Evolutionary conservation across 2,888 invertebrate species (phyloP).

Genomic region (Tubiluchus corallicola): DNA sequence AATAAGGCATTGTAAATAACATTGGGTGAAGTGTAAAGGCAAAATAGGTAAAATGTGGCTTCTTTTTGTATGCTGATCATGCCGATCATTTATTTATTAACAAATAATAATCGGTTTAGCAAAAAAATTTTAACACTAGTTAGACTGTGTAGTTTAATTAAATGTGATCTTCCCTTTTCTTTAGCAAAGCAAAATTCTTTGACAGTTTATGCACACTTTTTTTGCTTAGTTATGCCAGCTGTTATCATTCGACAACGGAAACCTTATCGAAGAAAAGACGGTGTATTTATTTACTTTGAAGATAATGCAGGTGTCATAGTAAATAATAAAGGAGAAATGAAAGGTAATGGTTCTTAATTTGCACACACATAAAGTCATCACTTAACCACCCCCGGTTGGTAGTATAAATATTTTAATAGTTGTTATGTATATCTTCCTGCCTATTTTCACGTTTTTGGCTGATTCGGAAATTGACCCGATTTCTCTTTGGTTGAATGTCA

Average conservation of each 20-base stretch:
- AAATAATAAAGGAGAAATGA: slow-evolving; percentile 99
- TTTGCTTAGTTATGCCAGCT: slow-evolving; percentile 80
- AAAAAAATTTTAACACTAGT: too few relatives aligned
- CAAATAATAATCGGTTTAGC: too few relatives aligned
- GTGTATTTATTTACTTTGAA: slow-evolving; percentile 96
- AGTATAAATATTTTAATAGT: neutral
- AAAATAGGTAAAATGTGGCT: too few relatives aligned
- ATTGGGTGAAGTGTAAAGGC: too few relatives aligned
- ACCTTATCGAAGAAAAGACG: slow-evolving; percentile 96
- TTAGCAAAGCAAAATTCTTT: too few relatives aligned
- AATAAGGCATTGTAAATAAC: too few relatives aligned
- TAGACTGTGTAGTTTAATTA: too few relatives aligned
- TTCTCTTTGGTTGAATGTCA: slow-evolving; percentile 5
- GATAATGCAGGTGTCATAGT: slow-evolving; percentile 99
- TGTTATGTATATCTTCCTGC: neutral
- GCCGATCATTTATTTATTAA: too few relatives aligned
- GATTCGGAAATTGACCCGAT: slow-evolving; percentile 13
- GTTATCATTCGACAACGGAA: slow-evolving; percentile 97
- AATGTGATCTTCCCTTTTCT: too few relatives aligned
- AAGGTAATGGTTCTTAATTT: slow-evolving; percentile 40
- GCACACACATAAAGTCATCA: neutral
- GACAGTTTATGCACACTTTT: slow-evolving; percentile 9
- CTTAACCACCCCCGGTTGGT: too few relatives aligned
- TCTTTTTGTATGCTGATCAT: too few relatives aligned
- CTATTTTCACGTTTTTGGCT: slow-evolving; percentile 9